Percentiles rank a stretch among this genome's conserved stretches.
These are phyloP conservation scores for Meda fulgida DNA, from an alignment of 2,797 vertebrate genomes.

Conservation along the genomic window DNA sequence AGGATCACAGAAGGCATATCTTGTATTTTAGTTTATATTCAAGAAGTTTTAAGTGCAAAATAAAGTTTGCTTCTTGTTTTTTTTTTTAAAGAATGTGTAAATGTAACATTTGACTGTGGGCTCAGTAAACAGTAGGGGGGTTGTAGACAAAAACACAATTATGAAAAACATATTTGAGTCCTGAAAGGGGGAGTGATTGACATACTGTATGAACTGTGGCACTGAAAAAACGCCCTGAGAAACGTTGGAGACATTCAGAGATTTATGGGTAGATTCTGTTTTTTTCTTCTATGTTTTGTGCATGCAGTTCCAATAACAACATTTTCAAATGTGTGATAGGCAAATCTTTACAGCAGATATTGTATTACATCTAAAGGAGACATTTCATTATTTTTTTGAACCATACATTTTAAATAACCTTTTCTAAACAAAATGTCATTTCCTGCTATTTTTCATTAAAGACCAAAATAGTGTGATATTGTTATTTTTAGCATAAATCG, in stretches of 20 bases:
- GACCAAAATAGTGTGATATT: too few relatives aligned
- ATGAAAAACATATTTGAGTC: conserved; percentile 42
- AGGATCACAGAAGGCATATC: conserved; percentile 42
- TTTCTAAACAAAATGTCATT: too few relatives aligned
- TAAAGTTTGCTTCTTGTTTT: conserved; percentile 3
- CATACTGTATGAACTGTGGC: conserved; percentile 21
- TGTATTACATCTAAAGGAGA: too few relatives aligned
- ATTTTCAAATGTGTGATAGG: too few relatives aligned
- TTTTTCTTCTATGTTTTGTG: too few relatives aligned
- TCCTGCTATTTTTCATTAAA: too few relatives aligned
- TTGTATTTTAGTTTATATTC: conserved; percentile 17
- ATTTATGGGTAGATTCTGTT: too few relatives aligned
- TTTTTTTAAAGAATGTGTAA: conserved; percentile 4
- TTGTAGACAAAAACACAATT: conserved; percentile 39
- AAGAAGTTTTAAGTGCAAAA: conserved; percentile 17
- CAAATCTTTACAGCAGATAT: too few relatives aligned
- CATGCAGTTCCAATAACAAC: too few relatives aligned
- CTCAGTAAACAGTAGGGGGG: conserved; percentile 14
- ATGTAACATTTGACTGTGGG: conserved; percentile 20
- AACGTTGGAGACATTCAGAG: background rate
- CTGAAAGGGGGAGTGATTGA: conserved; percentile 41
- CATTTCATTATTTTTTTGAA: too few relatives aligned
- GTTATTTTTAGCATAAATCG: too few relatives aligned
- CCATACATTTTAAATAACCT: too few relatives aligned
- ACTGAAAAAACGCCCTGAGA: background rate